Base-by-base conservation (phyloP, 2,888 invertebrate genomes). In the Volucella bombylans region DNA sequence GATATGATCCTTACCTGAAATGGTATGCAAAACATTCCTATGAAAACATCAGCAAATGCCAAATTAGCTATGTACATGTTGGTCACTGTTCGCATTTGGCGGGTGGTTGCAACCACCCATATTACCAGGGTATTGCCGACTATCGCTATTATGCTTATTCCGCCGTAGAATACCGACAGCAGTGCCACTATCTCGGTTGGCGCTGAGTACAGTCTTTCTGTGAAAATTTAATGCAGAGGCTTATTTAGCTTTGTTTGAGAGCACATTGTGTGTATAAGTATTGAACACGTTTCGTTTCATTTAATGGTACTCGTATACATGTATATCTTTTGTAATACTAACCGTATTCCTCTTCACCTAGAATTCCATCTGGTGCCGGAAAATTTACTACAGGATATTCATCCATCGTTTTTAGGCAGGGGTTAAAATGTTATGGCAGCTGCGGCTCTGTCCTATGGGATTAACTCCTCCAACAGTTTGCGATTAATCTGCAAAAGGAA, bases 51-150 rank as follows among this genome's bases (percentile, higher is more conserved):
- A 23, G 97, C 96, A 87, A 96, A 92, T 2, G 97, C 97, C 90
- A 97, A 92, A 92, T 97, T 97, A 14, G 96, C 95, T 88, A 97
- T 96, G 91, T 96, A 97, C 91, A 95, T 95, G 91, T 97, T 97
- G 55, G 97, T 97, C 87, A 95, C 96, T 83, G 95, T 96, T 88
- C 96, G 94, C 96, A 96, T 96, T 86, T 95, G 93, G 43, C 94
- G 92, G 72, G 95, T 96, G 12, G 96, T 96, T 47, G 95, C 94
- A 31, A 97, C 96, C 73, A 97, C 95, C 95, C 96, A 95, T 91
- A 97, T 96, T 15, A 97, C 97, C n/a, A 96, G 93, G 38, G 94
- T 94, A 91, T 97, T 97, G 1, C 97, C 97, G 8, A 96, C 93
- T 49, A 97, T 95, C 0, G 97, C 96, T 87, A 96, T 91, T 38